A percentile compares a stretch with the other conserved stretches of the same genome.
Conservation (phyloP, 2,888 invertebrate species). For the Polyommatus iphigenia region DNA sequence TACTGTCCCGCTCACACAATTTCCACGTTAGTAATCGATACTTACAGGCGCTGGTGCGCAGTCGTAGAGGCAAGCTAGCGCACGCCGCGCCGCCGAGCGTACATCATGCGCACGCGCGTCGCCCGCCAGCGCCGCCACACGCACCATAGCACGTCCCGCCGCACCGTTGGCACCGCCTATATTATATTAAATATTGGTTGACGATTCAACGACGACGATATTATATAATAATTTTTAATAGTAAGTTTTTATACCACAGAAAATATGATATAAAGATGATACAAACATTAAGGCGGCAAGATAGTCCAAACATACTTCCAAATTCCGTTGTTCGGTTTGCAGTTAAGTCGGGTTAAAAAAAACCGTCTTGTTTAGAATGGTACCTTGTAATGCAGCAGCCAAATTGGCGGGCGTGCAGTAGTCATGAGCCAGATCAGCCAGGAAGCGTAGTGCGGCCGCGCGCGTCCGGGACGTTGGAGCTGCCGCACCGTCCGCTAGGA, state of each 20-base stretch:
- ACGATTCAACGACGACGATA: too few relatives aligned
- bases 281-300: too few relatives aligned
- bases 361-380: neutral
- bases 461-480: constrained; percentile 93
- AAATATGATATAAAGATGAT: too few relatives aligned
- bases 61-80: constrained; percentile 92
- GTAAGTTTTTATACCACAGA: too few relatives aligned
- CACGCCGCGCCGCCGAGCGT: constrained; percentile 84
- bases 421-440: constrained; percentile 84
- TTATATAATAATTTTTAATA: neutral
- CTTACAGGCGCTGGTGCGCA: constrained; percentile 87
- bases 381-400: constrained; percentile 68
- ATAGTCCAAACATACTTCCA: too few relatives aligned
- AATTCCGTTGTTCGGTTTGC: too few relatives aligned
- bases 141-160: constrained; percentile 84
- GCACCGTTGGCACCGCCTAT: constrained; percentile 75
- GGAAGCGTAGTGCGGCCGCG: constrained; percentile 86
- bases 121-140: constrained; percentile 85
- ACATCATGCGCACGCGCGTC: constrained; percentile 86
- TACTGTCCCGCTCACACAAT: neutral
- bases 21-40: constrained; percentile 32
- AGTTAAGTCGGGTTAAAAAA: neutral
- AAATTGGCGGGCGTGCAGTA: constrained; percentile 79
- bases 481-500: constrained; percentile 89
- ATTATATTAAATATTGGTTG: neutral